Conservation (phyloP, 1,140 invertebrate species). For the Drosophila miranda region DNA sequence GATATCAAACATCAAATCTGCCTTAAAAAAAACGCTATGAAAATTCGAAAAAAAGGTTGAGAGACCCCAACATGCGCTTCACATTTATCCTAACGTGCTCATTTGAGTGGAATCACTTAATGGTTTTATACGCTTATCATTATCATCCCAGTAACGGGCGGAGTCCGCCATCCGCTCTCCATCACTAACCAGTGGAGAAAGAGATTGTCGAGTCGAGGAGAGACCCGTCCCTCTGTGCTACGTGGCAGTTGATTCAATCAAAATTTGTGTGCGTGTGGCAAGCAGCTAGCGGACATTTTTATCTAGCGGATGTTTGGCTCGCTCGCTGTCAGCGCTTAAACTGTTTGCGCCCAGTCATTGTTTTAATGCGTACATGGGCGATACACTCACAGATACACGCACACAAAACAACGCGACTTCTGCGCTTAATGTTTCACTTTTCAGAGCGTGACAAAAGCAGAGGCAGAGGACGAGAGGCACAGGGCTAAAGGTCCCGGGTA, state of each 20-base stretch:
- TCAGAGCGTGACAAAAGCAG: conserved; percentile 31
- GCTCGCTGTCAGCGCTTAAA: conserved; percentile 71
- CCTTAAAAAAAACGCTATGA: too few relatives aligned
- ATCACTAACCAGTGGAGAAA: conserved; percentile 5
- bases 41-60: neutral
- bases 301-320: conserved; percentile 76
- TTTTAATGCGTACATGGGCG: conserved; percentile 66
- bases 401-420: conserved; percentile 26
- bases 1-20: too few relatives aligned
- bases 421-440: conserved; percentile 66
- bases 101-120: conserved; percentile 79
- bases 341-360: conserved; percentile 71
- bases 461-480: neutral
- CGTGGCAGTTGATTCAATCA: conserved; percentile 66
- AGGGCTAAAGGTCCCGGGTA: conserved; percentile 53
- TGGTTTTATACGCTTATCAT: conserved; percentile 80
- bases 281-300: conserved; percentile 58
- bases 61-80: conserved; percentile 12
- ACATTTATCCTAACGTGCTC: conserved; percentile 71
- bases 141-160: conserved; percentile 59
- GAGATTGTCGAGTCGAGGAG: conserved; percentile 2
- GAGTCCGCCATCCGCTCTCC: neutral
- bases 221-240: neutral
- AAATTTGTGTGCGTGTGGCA: conserved; percentile 40
- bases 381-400: conserved; percentile 19